Conservation (phyloP, 2,797 vertebrate species). For the Cryptoblepharus egeriae region DNA sequence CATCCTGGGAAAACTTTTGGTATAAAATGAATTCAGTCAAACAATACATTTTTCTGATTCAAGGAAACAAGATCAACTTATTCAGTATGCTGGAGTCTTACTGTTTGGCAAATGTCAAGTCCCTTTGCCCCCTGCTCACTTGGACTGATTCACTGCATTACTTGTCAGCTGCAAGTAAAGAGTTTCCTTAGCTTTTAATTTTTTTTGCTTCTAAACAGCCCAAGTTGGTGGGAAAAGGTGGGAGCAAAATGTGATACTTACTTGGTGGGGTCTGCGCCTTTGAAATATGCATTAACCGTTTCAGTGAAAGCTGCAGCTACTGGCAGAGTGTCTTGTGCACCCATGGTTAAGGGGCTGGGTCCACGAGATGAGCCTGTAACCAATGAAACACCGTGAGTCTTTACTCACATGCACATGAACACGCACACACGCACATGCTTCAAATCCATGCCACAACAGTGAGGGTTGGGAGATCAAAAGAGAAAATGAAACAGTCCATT, state of each 20-base stretch:
- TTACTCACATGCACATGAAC: conserved; percentile 19
- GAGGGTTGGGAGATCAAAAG: background rate
- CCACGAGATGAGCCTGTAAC: conserved; percentile 92
- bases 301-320: conserved; percentile 99
- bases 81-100: background rate
- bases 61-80: background rate
- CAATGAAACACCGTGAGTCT: conserved; percentile 60
- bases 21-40: background rate
- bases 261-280: conserved; percentile 98
- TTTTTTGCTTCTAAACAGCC: background rate
- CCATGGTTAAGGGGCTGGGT: conserved; percentile 97
- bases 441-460: accelerated
- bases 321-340: conserved; percentile 95
- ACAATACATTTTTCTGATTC: background rate
- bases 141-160: background rate
- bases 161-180: background rate
- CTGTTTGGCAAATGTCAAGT: background rate
- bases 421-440: accelerated
- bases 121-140: background rate
- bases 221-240: background rate
- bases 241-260: conserved; percentile 68
- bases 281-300: conserved; percentile 97
- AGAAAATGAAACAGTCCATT: background rate
- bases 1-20: background rate
- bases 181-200: background rate